Evolutionary conservation across 2,113 vertebrate species (phyloP).

Genomic region (Potamarius usumacintae): DNA sequence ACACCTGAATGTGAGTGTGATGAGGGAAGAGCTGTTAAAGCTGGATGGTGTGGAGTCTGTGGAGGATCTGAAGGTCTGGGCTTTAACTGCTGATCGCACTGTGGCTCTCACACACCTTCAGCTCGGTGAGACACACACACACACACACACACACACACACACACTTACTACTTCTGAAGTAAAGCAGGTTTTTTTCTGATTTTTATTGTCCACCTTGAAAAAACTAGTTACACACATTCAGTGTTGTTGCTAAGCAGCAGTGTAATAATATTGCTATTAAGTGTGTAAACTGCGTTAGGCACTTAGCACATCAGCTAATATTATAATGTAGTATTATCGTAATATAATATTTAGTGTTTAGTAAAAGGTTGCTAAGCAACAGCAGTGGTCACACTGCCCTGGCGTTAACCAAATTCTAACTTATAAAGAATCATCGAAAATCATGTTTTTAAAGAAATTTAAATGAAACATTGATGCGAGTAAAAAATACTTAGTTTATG

Average conservation of each 20-base stretch:
- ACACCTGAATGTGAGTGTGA: slow-evolving; percentile 82
- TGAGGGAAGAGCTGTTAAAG: slow-evolving; percentile 89
- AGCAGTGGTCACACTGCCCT: too few species aligned
- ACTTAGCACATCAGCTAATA: not conserved
- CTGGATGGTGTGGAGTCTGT: slow-evolving; percentile 90
- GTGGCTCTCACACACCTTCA: slow-evolving; percentile 88
- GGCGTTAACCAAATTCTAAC: not conserved
- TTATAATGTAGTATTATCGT: not conserved
- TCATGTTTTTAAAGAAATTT: too few species aligned
- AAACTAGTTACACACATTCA: not conserved
- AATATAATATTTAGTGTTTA: not conserved
- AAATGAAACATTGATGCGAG: too few species aligned
- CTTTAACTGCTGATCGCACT: slow-evolving; percentile 88
- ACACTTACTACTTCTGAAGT: not conserved
- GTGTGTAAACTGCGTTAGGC: not conserved
- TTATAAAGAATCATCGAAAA: not conserved
- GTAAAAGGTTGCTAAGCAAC: too few species aligned
- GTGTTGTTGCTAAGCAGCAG: not conserved
- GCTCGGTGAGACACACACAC: slow-evolving; percentile 78
- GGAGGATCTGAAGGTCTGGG: slow-evolving; percentile 94
- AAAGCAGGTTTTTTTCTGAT: not conserved
- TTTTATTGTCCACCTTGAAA: too few species aligned
- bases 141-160: slow-evolving; percentile 10
- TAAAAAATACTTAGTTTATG: too few species aligned
- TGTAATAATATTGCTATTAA: not conserved